Conservation (phyloP, 2,888 invertebrate genomes). For the Omphaloscelis lunosa region DNA sequence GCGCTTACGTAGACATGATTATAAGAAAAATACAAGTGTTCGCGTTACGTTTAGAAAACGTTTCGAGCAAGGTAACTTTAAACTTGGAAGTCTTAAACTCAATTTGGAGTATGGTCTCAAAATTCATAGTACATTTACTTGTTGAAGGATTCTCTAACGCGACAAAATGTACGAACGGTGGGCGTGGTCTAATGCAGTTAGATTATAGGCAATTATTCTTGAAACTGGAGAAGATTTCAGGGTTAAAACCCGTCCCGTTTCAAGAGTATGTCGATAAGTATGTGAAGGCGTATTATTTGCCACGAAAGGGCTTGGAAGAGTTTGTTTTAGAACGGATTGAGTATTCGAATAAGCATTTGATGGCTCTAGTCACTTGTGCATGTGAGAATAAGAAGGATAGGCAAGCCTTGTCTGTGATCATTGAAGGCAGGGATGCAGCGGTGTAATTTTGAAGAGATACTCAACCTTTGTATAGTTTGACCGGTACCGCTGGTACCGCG, state of each 20-base stretch:
- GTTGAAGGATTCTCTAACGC: constrained; percentile 98
- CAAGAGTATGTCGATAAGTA: constrained; percentile 98
- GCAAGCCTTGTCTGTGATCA: constrained; percentile 93
- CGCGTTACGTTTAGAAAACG: constrained; percentile 94
- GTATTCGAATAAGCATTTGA: constrained; percentile 96
- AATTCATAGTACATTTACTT: constrained; percentile 95
- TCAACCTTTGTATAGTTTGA: neutral
- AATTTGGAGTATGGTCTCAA: constrained; percentile 97
- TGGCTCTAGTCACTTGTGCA: constrained; percentile 95
- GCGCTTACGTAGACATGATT: constrained; percentile 95
- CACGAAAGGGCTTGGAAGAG: constrained; percentile 96
- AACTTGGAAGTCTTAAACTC: constrained; percentile 92
- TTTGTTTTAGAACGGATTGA: constrained; percentile 97
- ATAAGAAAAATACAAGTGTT: constrained; percentile 94
- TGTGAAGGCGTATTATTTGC: constrained; percentile 98
- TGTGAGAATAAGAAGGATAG: constrained; percentile 97
- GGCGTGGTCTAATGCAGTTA: constrained; percentile 98
- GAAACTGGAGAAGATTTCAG: constrained; percentile 96
- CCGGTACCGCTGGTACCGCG: no score
- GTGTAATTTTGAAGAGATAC: constrained; percentile 13
- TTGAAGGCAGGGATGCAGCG: constrained; percentile 91
- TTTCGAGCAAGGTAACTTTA: constrained; percentile 93
- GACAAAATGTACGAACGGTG: constrained; percentile 98
- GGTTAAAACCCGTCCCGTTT: constrained; percentile 95
- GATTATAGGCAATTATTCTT: constrained; percentile 98